Evolutionary conservation across 2,113 vertebrate genomes (phyloP), one percentile per base, ranked within the genome.

Genomic region (Tretioscincus oriximinensis): DNA sequence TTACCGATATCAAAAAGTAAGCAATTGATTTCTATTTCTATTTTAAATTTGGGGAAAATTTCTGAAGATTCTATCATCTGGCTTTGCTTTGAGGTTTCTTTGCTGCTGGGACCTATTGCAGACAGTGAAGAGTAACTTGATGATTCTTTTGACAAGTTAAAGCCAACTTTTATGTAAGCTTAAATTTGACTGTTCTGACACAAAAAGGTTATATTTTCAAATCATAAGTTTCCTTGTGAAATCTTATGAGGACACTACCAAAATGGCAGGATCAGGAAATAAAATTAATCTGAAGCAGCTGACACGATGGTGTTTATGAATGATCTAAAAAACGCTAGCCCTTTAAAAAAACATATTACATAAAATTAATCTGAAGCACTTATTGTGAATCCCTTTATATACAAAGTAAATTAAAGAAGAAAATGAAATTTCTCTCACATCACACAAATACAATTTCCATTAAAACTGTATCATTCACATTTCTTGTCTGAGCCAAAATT

Each of bases 401-500:
- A 47, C 73, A 35, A 69, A 58, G 60, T 26, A 60, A 4, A 58
- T 68, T 58, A 69, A 58, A 51, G 29, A 45, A 64, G 64, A n/a
- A 84, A 22, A 66, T 69, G 47, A 58, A 69, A 69, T 60, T 29
- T 12, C 63, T 51, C 14, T 54, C 21, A 11, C 11, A n/a, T 66
- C 9, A 24, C 20, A 45, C 63, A 22, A 9, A 22, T 10, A 6
- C 21, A 31, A 12, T 26, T 70, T 60, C 12, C 12, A 41, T 35
- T 35, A 78, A 70, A 69, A 70, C n/a, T 41, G 28, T 69, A 60
- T 69, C 47, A 49, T 77, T 41, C 1, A 0, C n/a, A 82, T 87
- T 28, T 41, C 80, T 1, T 14, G 84, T 65, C 28, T 77, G 76
- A 90, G 69, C 60, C 31, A 7, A 83, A 85, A 92, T 77, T 69